phyloP scores from a whole-genome alignment of 2,888 invertebrate genomes.

The Xestia ashworthii region DNA sequence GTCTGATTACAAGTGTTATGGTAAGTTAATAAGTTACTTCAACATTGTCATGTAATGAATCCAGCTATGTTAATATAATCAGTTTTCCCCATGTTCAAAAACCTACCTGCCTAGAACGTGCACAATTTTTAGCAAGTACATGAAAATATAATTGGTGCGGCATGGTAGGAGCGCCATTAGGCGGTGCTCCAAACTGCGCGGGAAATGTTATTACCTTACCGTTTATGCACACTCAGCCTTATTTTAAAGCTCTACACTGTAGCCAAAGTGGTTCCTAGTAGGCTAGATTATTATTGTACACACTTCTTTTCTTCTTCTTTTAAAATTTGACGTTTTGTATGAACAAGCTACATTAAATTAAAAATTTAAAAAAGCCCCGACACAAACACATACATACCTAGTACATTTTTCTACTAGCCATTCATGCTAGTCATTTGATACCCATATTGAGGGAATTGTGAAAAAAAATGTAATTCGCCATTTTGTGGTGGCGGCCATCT shows the following conservation, averaged over 20 bases:
- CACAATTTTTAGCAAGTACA: conserved; percentile 29
- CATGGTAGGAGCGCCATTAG: conserved; percentile 63
- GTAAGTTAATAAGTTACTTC: not conserved
- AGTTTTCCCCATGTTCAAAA: not conserved
- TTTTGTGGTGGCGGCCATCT: no score
- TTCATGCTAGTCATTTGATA: no score
- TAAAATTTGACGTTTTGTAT: not conserved
- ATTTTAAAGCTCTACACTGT: conserved; percentile 33
- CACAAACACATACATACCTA: no score
- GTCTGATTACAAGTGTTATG: not conserved
- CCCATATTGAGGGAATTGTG: no score
- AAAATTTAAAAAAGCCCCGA: no score
- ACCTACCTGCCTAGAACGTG: not conserved
- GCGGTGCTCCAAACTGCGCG: conserved; percentile 64
- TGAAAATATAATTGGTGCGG: conserved; percentile 50
- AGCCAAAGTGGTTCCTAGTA: conserved; percentile 3
- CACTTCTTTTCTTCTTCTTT: not conserved
- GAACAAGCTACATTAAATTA: no score
- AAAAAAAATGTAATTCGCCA: no score
- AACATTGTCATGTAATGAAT: not conserved
- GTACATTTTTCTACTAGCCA: no score
- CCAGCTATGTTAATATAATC: not conserved
- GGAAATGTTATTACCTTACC: conserved; percentile 51
- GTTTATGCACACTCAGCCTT: conserved; percentile 56
- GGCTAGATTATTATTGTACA: not conserved